Percentiles rank a stretch among this genome's conserved stretches.
Conservation (phyloP, 2,113 vertebrate species). For the Taurulus bubalis region DNA sequence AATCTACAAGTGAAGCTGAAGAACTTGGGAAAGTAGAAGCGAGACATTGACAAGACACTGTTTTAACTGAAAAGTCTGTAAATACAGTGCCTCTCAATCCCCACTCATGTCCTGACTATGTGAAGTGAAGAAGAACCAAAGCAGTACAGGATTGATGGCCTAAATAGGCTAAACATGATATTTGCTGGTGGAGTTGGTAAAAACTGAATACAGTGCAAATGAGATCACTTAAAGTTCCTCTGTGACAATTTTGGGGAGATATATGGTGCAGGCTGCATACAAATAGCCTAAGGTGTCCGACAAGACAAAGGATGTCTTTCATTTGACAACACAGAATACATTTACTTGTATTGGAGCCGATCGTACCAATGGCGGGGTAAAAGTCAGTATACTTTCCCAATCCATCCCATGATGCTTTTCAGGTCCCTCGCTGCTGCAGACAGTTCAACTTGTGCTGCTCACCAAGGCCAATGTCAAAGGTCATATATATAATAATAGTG, state of each 20-base stretch:
- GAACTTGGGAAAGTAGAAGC: constrained; percentile 31
- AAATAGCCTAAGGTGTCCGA: constrained; percentile 91
- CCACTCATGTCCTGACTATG: constrained; percentile 41
- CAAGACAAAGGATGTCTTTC: constrained; percentile 87
- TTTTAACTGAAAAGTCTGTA: constrained; percentile 25
- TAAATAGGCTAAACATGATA: constrained; percentile 51
- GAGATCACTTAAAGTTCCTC: constrained; percentile 34
- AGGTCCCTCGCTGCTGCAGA: constrained; percentile 99
- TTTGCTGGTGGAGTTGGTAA: constrained; percentile 41
- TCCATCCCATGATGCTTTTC: constrained; percentile 99
- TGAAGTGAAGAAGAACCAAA: constrained; percentile 59
- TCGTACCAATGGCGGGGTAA: constrained; percentile 99
- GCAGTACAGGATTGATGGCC: constrained; percentile 66
- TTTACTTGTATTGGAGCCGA: constrained; percentile 94
- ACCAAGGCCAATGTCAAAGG: constrained; percentile 99
- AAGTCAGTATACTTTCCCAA: constrained; percentile 99
- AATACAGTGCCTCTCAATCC: constrained; percentile 57
- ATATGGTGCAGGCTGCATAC: constrained; percentile 58
- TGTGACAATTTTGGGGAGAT: constrained; percentile 40
- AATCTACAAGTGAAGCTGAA: constrained; percentile 29
- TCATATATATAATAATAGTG: constrained; percentile 88
- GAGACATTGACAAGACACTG: constrained; percentile 54
- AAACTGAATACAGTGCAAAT: constrained; percentile 61
- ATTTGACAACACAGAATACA: constrained; percentile 98
- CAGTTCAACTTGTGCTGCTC: constrained; percentile 99